Percentiles rank a stretch among this genome's conserved stretches.
phyloP scores from a whole-genome alignment of 30 jellyfish, hydroid and myxozoan genomes.

The Sanderia malayensis region DNA sequence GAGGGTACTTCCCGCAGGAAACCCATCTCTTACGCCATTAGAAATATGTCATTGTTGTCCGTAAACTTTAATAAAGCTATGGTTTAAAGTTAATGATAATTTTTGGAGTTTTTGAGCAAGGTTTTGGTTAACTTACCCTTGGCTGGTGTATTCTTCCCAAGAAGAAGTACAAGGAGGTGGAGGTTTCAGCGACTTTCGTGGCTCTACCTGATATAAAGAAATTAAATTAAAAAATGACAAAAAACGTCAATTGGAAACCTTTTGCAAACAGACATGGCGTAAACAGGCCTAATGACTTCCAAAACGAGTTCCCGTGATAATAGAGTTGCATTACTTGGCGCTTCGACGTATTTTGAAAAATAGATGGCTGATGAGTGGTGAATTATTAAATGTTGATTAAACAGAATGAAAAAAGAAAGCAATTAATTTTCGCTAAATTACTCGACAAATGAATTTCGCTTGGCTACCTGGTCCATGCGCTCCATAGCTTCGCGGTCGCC shows the following conservation, averaged over 20 bases:
- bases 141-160: constrained; percentile 63
- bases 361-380: background rate
- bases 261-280: background rate
- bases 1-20: background rate
- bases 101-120: background rate
- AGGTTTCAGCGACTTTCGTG: constrained; percentile 64
- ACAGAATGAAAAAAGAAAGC: background rate
- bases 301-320: background rate
- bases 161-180: constrained; percentile 66
- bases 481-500: constrained; percentile 75
- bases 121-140: background rate
- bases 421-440: background rate
- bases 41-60: no score
- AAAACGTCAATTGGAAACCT: background rate
- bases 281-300: background rate
- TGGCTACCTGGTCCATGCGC: constrained; percentile 52
- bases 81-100: background rate
- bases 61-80: no score
- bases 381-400: no score
- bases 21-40: background rate
- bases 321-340: background rate
- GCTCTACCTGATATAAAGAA: constrained; percentile 45
- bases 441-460: no score
- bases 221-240: background rate
- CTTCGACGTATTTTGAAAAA: background rate